Conservation (phyloP, 2,888 invertebrate species). For the Papilio elwesi region DNA sequence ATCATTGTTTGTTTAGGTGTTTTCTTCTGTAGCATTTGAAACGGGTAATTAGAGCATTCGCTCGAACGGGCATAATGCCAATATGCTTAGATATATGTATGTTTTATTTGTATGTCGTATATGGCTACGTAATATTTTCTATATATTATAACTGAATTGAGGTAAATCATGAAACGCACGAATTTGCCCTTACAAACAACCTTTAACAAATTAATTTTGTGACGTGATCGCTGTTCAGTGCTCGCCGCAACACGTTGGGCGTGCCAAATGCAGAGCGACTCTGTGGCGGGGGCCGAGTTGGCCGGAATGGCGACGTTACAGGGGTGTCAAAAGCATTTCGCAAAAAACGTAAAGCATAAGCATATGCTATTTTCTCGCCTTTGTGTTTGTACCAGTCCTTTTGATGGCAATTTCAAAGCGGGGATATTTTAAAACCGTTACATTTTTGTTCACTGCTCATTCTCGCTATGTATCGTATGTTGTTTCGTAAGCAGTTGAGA, state of each 20-base stretch:
- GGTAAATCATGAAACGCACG: too few species aligned
- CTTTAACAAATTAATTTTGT: conserved; percentile 15
- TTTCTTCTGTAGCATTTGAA: too few species aligned
- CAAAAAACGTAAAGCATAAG: background rate
- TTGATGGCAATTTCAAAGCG: conserved; percentile 7
- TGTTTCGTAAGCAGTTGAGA: too few species aligned
- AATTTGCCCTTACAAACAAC: too few species aligned
- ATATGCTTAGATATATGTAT: too few species aligned
- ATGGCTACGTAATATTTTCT: background rate
- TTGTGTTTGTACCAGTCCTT: background rate
- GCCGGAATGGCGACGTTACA: background rate
- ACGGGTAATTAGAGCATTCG: too few species aligned
- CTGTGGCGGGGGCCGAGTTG: conserved; percentile 5
- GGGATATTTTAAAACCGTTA: background rate
- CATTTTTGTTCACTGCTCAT: background rate
- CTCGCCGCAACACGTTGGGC: conserved; percentile 7
- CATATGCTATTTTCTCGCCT: background rate
- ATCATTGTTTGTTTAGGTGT: background rate
- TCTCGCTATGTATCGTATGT: too few species aligned
- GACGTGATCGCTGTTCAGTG: background rate
- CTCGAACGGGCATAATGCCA: too few species aligned
- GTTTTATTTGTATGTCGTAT: too few species aligned
- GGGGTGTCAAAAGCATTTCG: conserved; percentile 3
- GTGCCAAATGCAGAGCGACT: background rate
- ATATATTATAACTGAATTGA: too few species aligned